Evolutionary conservation across 2,113 vertebrate genomes (phyloP).

Genomic region (Corythornis madagascariensis): DNA sequence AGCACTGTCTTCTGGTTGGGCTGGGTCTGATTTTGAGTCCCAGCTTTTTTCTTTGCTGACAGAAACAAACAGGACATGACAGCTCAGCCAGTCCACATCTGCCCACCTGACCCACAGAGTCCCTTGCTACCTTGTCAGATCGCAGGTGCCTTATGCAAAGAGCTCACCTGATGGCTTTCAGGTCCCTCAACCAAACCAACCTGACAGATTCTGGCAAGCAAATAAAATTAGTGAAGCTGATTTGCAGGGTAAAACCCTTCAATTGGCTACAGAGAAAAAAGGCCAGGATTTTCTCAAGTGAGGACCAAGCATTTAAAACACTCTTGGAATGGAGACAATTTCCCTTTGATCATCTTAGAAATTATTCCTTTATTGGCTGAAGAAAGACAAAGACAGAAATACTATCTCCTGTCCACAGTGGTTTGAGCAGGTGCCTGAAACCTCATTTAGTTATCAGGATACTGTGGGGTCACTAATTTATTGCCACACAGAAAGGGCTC

Average conservation of each 20-base stretch:
- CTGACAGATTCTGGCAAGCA: neutral
- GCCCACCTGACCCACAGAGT: neutral
- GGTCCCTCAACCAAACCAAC: neutral
- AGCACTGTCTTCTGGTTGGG: neutral
- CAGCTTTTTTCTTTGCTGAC: neutral
- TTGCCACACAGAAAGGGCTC: neutral
- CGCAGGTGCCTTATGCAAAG: no score
- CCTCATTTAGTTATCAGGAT: constrained; percentile 1
- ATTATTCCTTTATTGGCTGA: neutral
- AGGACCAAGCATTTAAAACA: neutral
- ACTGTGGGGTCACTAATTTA: neutral
- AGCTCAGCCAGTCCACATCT: fast-evolving
- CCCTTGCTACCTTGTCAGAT: neutral
- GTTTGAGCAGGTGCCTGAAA: neutral
- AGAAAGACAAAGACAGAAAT: neutral
- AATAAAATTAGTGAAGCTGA: neutral
- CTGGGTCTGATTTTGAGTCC: neutral
- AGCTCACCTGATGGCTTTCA: neutral
- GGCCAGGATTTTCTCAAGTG: neutral
- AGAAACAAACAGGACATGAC: neutral
- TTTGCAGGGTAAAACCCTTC: neutral
- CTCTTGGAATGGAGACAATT: neutral
- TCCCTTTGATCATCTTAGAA: neutral
- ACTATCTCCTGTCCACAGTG: neutral
- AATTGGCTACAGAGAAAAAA: neutral